Evolutionary conservation across 2,113 vertebrate species (phyloP).

Genomic region (Tinamus guttatus): DNA sequence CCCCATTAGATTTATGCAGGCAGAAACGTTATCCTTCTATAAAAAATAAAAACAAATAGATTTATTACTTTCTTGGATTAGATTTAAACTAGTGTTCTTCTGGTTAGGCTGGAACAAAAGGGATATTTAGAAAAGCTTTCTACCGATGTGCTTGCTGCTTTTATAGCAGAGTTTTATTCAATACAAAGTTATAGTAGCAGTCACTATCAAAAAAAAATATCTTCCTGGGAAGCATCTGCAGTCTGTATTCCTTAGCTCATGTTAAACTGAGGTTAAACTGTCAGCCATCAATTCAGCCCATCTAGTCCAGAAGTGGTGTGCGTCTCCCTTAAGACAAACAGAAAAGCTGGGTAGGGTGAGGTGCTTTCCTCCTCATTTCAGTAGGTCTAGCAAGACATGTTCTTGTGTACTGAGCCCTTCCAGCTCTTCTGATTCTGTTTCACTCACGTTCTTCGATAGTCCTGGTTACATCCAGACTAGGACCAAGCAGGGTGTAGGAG

Average conservation of each 20-base stretch:
- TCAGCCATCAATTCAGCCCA: neutral
- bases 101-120: neutral
- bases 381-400: neutral
- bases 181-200: neutral
- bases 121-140: neutral
- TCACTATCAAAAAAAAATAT: neutral
- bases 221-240: neutral
- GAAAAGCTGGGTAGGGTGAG: neutral
- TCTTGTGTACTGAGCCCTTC: neutral
- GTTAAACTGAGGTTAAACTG: neutral
- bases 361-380: neutral
- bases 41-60: neutral
- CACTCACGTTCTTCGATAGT: neutral
- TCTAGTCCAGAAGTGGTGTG: neutral
- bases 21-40: neutral
- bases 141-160: rapidly evolving
- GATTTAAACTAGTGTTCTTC: neutral
- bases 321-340: neutral
- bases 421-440: neutral
- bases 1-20: neutral
- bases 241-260: neutral
- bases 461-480: neutral
- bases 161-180: neutral
- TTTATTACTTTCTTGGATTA: neutral
- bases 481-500: rapidly evolving